phyloP scores from a whole-genome alignment of 2,113 vertebrate genomes.

The Ictalurus punctatus region DNA sequence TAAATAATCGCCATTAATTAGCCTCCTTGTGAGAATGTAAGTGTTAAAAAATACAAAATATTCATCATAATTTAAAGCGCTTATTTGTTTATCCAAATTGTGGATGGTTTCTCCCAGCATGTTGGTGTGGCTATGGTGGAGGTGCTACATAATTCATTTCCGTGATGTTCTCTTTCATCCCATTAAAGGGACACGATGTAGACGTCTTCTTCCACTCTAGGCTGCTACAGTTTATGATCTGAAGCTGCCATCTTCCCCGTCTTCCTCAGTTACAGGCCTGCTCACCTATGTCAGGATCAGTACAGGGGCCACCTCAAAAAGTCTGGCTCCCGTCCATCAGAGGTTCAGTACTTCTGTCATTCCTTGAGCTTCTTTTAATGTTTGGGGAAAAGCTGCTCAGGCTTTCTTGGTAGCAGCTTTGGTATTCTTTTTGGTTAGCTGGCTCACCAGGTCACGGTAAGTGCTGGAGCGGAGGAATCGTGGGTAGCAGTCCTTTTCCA shows the following conservation, averaged over 20 bases:
- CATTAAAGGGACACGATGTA: background rate
- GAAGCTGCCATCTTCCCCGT: background rate
- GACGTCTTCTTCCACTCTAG: constrained; percentile 1
- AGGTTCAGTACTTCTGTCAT: background rate
- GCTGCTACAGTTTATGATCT: background rate
- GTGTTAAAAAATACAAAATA: constrained; percentile 16
- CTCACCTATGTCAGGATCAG: background rate
- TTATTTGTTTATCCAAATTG: constrained; percentile 29
- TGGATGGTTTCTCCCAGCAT: background rate
- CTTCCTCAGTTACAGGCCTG: background rate
- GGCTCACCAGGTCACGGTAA: constrained; percentile 68
- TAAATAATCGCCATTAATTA: constrained; percentile 17
- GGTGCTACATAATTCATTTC: constrained; percentile 10
- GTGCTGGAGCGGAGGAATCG: constrained; percentile 83
- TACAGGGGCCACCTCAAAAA: background rate
- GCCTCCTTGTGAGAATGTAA: background rate
- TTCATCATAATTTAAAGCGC: background rate
- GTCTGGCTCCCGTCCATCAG: constrained; percentile 13
- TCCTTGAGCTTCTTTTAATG: constrained; percentile 11
- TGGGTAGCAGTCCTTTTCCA: constrained; percentile 95
- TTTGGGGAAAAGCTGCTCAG: constrained; percentile 48
- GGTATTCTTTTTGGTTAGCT: constrained; percentile 70
- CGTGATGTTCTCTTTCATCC: background rate
- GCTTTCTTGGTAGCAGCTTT: constrained; percentile 58
- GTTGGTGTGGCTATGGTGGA: background rate